Percentiles rank a stretch among this genome's conserved stretches.
These are phyloP conservation scores for Ophthalmolycus amberensis DNA, from an alignment of 2,113 vertebrate species.

Conservation along the genomic window DNA sequence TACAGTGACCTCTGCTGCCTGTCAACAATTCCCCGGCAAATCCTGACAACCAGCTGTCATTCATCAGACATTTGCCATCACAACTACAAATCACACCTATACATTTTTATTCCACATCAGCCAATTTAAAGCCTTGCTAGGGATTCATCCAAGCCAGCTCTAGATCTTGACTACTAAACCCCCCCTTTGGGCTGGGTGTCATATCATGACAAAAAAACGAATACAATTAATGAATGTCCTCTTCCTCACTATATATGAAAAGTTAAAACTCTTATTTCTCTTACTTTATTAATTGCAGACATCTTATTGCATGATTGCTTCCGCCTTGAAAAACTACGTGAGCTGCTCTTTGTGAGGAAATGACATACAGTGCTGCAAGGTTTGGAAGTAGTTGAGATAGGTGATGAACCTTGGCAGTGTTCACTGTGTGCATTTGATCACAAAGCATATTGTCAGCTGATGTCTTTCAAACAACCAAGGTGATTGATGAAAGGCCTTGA, in stretches of 20 bases:
- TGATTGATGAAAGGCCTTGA: conserved; percentile 39
- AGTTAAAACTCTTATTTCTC: conserved; percentile 24
- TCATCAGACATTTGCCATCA: conserved; percentile 54
- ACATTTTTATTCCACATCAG: conserved; percentile 28
- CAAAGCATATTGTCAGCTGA: conserved; percentile 35
- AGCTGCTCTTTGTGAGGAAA: conserved; percentile 29
- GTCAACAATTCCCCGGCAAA: conserved; percentile 60
- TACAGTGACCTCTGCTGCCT: conserved; percentile 59
- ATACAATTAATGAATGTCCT: conserved; percentile 22
- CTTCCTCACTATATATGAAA: conserved; percentile 24
- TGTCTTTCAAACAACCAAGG: conserved; percentile 28
- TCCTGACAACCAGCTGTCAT: conserved; percentile 67
- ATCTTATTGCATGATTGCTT: conserved; percentile 37
- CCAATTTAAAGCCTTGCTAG: conserved; percentile 19
- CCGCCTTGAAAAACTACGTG: conserved; percentile 24
- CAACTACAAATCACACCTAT: conserved; percentile 33
- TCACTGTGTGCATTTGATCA: conserved; percentile 48
- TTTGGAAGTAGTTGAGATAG: conserved; percentile 20
- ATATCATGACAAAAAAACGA: conserved; percentile 13
- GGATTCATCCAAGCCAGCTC: conserved; percentile 20
- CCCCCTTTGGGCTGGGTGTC: conserved; percentile 23
- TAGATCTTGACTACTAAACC: neutral
- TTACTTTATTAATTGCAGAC: conserved; percentile 51
- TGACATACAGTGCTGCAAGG: conserved; percentile 13
- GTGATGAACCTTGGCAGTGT: conserved; percentile 28